Conservation (phyloP, 2,113 vertebrate species). For the Rhinogobius similis region DNA sequence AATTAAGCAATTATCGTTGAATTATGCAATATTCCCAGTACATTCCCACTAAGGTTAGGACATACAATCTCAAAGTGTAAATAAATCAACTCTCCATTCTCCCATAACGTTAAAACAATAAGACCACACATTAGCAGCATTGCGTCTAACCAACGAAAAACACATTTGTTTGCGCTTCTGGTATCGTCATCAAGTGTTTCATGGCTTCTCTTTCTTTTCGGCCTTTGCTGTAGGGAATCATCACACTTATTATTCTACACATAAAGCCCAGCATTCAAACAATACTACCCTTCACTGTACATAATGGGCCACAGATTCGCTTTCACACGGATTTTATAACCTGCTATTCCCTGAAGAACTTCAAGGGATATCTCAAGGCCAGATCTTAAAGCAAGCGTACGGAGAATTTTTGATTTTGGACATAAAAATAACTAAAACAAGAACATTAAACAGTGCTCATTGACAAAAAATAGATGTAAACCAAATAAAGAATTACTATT, state of each 20-base stretch:
- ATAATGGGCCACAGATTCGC: conserved; percentile 5
- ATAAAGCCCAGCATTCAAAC: conserved; percentile 6
- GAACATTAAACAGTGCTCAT: too few species aligned
- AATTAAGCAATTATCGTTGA: too few species aligned
- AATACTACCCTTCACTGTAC: conserved; percentile 6
- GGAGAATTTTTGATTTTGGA: too few species aligned
- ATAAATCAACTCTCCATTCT: not conserved
- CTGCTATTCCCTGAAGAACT: conserved; percentile 5
- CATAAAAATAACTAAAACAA: too few species aligned
- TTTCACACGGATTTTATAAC: conserved; percentile 2
- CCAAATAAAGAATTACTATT: too few species aligned
- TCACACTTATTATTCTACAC: conserved; percentile 12
- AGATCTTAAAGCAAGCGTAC: not conserved
- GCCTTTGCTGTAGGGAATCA: not conserved
- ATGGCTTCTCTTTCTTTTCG: conserved; percentile 1
- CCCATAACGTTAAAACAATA: not conserved
- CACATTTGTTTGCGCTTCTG: not conserved
- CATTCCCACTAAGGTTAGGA: too few species aligned
- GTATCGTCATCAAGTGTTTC: conserved; percentile 3
- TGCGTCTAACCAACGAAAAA: not conserved
- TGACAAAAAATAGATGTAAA: too few species aligned
- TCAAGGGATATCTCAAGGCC: not conserved
- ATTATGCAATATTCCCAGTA: too few species aligned
- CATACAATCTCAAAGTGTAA: too few species aligned
- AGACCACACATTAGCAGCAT: not conserved